Conservation (phyloP, 2,113 vertebrate species). For the Ptilonorhynchus violaceus region DNA sequence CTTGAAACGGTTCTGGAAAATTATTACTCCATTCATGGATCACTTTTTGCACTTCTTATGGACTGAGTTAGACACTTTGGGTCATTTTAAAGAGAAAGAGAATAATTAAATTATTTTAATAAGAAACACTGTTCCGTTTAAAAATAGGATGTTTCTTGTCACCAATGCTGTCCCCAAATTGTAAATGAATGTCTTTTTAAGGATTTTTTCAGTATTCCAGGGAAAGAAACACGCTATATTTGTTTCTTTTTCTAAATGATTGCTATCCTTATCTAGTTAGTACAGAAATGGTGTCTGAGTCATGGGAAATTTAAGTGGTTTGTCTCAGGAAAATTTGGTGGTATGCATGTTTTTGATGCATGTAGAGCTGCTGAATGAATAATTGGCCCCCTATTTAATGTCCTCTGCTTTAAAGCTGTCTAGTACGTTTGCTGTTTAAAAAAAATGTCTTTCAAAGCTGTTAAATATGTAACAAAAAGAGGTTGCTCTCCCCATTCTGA, state of each 20-base stretch:
- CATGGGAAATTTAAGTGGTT: slow-evolving; percentile 65
- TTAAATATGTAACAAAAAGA: slow-evolving; percentile 64
- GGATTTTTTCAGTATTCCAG: neutral
- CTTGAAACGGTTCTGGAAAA: neutral
- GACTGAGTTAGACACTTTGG: neutral
- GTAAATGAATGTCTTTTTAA: slow-evolving; percentile 11
- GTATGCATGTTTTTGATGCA: slow-evolving; percentile 55
- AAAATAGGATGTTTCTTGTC: slow-evolving; percentile 6
- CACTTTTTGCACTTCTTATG: neutral
- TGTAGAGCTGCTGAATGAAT: slow-evolving; percentile 33
- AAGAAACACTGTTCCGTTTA: neutral
- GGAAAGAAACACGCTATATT: neutral
- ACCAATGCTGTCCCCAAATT: neutral
- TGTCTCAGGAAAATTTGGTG: slow-evolving; percentile 56
- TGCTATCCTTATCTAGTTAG: slow-evolving; percentile 34
- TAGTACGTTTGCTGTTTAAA: slow-evolving; percentile 35
- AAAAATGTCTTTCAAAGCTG: slow-evolving; percentile 58
- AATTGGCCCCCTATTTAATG: slow-evolving; percentile 60
- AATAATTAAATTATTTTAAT: neutral
- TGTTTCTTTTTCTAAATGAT: slow-evolving; percentile 15
- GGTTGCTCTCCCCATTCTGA: slow-evolving; percentile 47
- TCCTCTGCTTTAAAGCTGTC: slow-evolving; percentile 53
- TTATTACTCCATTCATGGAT: neutral
- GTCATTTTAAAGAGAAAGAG: slow-evolving; percentile 21
- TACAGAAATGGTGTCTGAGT: slow-evolving; percentile 14